phyloP scores from a whole-genome alignment of 2,797 vertebrate genomes.

The Syngnathus acus region DNA sequence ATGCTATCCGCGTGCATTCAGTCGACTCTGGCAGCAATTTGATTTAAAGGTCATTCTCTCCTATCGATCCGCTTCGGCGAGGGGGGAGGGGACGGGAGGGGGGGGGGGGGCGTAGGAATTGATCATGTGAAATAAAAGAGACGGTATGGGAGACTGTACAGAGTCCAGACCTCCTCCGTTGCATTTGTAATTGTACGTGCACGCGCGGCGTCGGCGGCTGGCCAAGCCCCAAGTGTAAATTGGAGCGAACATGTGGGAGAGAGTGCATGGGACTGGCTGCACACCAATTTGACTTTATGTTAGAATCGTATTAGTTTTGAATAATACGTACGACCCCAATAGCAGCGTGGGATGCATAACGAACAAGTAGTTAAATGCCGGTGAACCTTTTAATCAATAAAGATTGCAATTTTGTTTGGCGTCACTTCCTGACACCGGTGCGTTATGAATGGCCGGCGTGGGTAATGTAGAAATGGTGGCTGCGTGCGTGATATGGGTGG shows the following conservation, averaged over 20 bases:
- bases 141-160: constrained; percentile 64
- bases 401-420: background rate
- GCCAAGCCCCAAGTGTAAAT: constrained; percentile 35
- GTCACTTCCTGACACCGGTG: background rate
- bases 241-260: constrained; percentile 2
- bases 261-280: background rate
- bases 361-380: background rate
- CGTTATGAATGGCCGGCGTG: constrained; percentile 1
- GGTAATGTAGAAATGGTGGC: constrained; percentile 1
- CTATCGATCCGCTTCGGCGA: constrained; percentile 72
- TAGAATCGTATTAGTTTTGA: constrained; percentile 5
- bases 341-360: constrained; percentile 1
- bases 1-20: constrained; percentile 56
- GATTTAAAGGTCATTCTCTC: constrained; percentile 78
- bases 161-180: constrained; percentile 46
- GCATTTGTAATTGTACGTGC: constrained; percentile 56
- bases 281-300: constrained; percentile 1
- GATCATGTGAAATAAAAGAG: constrained; percentile 73
- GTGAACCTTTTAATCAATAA: background rate
- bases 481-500: constrained; percentile 25
- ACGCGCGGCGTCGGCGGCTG: background rate
- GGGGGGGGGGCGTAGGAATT: constrained; percentile 63
- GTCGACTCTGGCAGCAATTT: constrained; percentile 73
- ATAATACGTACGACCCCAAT: background rate
- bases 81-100: constrained; percentile 67